A percentile compares a stretch with the other conserved stretches of the same genome.
Evolutionary conservation across 2,797 vertebrate genomes (phyloP).

Genomic region (Centropyge bicolor): DNA sequence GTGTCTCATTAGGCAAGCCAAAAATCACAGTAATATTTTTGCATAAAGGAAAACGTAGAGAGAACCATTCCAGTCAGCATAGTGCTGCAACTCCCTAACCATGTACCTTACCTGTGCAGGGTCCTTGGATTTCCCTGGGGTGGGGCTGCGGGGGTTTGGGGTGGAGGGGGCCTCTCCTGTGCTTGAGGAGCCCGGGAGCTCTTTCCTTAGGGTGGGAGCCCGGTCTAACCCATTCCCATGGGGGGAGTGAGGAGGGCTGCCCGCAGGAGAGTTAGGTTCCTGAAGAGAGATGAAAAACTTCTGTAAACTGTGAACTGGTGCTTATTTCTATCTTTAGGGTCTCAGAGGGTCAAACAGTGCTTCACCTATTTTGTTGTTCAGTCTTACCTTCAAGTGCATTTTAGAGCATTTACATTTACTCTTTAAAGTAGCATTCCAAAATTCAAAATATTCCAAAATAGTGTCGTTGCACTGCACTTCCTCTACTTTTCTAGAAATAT

Average conservation of each 20-base stretch:
- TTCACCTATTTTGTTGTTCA: constrained; percentile 3
- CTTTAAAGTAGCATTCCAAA: background rate
- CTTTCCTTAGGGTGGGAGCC: constrained; percentile 77
- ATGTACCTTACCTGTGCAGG: constrained; percentile 79
- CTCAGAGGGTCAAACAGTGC: background rate
- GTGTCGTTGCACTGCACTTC: background rate
- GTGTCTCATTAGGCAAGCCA: background rate
- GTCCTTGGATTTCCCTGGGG: constrained; percentile 87
- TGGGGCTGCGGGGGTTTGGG: constrained; percentile 83
- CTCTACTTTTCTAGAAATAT: background rate
- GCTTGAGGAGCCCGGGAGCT: constrained; percentile 85
- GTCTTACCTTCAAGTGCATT: constrained; percentile 1
- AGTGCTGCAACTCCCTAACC: background rate
- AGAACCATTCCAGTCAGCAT: background rate
- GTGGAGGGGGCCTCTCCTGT: constrained; percentile 83
- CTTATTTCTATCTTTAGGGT: background rate
- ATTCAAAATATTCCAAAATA: background rate
- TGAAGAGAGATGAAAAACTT: constrained; percentile 61
- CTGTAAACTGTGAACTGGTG: background rate
- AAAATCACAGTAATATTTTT: background rate
- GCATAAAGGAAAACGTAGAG: background rate
- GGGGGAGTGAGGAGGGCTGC: constrained; percentile 83
- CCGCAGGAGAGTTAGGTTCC: constrained; percentile 89
- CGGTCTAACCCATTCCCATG: constrained; percentile 86
- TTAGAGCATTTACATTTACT: constrained; percentile 8